phyloP scores from a whole-genome alignment of 92 coral and sea anemone genomes.

The Bergia puertoricense region DNA sequence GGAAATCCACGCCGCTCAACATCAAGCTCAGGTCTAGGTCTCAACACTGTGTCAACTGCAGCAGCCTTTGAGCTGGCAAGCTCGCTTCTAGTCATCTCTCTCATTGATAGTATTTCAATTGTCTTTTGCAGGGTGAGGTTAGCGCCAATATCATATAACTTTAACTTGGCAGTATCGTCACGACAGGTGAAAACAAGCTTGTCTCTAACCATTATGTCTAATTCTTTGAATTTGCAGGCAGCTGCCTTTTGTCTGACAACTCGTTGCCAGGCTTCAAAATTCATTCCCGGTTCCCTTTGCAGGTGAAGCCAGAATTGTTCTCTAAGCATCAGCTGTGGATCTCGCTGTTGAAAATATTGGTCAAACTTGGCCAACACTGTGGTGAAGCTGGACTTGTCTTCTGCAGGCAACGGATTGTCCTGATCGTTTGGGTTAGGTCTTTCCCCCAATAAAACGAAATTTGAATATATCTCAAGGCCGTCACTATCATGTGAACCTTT shows the following conservation, averaged over 20 bases:
- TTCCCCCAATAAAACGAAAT: background rate
- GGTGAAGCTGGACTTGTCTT: conserved; percentile 43
- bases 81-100: background rate
- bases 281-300: conserved; percentile 47
- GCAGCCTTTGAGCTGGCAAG: background rate
- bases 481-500: too few relatives aligned
- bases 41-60: background rate
- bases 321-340: conserved; percentile 35
- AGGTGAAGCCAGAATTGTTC: conserved; percentile 48
- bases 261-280: conserved; percentile 47
- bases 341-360: conserved; percentile 45
- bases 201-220: conserved; percentile 45
- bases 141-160: background rate
- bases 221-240: conserved; percentile 48
- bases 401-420: conserved; percentile 38
- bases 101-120: background rate
- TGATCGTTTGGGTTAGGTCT: background rate
- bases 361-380: conserved; percentile 52
- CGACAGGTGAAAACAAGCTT: conserved; percentile 40
- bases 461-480: background rate
- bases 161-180: background rate
- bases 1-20: too few relatives aligned
- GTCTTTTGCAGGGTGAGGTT: background rate
- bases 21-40: background rate
- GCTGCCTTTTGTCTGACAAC: conserved; percentile 51